A percentile compares a stretch with the other conserved stretches of the same genome.
phyloP scores from a whole-genome alignment of 2,113 vertebrate species.

The Lichenostomus cassidix region DNA sequence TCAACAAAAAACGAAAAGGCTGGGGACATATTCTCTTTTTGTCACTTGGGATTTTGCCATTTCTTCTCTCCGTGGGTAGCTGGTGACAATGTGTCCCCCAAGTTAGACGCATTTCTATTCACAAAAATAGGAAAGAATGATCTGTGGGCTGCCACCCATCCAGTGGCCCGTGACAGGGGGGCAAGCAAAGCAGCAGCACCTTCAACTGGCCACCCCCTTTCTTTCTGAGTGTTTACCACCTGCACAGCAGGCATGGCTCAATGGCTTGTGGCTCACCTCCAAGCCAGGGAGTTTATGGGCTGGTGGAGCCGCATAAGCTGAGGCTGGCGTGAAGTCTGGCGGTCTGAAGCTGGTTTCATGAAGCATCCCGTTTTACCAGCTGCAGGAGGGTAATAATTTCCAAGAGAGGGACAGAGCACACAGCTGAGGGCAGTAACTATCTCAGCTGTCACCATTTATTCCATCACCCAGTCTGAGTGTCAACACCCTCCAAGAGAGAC shows the following conservation, averaged over 20 bases:
- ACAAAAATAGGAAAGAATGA: neutral
- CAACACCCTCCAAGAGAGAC: constrained; percentile 30
- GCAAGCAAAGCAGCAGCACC: neutral
- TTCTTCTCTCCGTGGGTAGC: neutral
- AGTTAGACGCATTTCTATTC: neutral
- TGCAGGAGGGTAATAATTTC: constrained; percentile 48
- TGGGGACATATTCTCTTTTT: neutral
- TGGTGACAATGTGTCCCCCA: neutral
- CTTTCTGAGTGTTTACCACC: neutral
- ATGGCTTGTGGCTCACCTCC: neutral
- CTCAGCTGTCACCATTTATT: constrained; percentile 28
- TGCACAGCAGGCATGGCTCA: neutral
- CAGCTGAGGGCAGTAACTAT: constrained; percentile 31
- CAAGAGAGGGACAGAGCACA: neutral
- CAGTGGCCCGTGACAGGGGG: accelerated
- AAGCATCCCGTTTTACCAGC: constrained; percentile 6
- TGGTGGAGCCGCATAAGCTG: accelerated
- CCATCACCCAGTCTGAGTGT: neutral
- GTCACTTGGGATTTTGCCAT: neutral
- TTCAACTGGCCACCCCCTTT: neutral
- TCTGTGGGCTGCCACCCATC: neutral
- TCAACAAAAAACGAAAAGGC: neutral
- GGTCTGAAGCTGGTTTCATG: neutral
- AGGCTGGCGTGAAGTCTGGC: neutral
- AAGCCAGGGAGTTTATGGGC: neutral